A percentile compares a stretch with the other conserved stretches of the same genome.
Evolutionary conservation across 1,140 invertebrate species (phyloP).

Genomic region (Pristionchus pacificus): DNA sequence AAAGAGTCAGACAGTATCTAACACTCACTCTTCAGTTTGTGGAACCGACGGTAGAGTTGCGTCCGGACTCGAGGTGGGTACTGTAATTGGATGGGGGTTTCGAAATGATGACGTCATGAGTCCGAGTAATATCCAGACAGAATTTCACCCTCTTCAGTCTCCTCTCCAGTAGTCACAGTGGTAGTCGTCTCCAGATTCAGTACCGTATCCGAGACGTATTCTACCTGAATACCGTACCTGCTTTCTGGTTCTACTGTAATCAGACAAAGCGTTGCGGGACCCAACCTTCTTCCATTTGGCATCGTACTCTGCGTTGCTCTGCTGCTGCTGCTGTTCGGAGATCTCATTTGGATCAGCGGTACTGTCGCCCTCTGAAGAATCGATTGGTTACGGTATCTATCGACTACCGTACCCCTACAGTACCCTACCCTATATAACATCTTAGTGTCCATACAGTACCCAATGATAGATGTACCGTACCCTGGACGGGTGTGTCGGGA

Average conservation of each 20-base stretch:
- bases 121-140: not conserved
- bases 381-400: not conserved
- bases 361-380: not conserved
- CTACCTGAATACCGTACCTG: not conserved
- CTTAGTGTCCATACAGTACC: not conserved
- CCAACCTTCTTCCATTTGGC: not conserved
- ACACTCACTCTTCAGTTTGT: not conserved
- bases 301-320: not conserved
- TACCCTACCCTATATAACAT: too few species aligned
- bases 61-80: not conserved
- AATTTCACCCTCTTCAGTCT: not conserved
- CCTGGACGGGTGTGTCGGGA: too few species aligned
- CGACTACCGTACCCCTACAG: too few species aligned
- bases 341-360: not conserved
- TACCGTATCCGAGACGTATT: not conserved
- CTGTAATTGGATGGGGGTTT: not conserved
- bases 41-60: not conserved
- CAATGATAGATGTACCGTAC: too few species aligned
- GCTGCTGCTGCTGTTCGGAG: not conserved
- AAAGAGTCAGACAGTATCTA: too few species aligned
- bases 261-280: not conserved
- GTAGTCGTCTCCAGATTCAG: not conserved
- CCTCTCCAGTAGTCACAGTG: not conserved
- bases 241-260: not conserved
- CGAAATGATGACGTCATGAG: not conserved